phyloP scores from a whole-genome alignment of 2,888 invertebrate genomes.

The Drosophila prolongata region DNA sequence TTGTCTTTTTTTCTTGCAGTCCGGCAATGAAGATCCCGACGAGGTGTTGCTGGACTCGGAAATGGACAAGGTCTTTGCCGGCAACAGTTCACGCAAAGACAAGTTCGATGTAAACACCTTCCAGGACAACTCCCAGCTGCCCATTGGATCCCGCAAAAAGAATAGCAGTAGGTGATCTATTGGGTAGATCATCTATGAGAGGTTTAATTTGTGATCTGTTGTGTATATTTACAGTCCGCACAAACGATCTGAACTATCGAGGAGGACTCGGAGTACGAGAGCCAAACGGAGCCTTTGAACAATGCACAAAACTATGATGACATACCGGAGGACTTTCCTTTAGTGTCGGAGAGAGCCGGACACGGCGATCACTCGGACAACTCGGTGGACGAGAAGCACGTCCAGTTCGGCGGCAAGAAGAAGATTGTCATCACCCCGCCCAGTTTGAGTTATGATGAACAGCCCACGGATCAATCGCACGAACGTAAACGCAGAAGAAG shows the following conservation, averaged over 20 bases:
- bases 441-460: constrained; percentile 81
- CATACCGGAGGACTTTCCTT: constrained; percentile 84
- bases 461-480: constrained; percentile 83
- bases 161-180: constrained; percentile 67
- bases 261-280: constrained; percentile 83
- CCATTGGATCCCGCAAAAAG: constrained; percentile 81
- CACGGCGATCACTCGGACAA: constrained; percentile 84
- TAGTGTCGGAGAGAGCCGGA: constrained; percentile 84
- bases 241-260: constrained; percentile 83
- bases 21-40: constrained; percentile 87
- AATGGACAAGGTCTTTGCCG: constrained; percentile 94
- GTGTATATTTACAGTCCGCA: constrained; percentile 73
- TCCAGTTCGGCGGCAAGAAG: constrained; percentile 85
- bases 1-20: constrained; percentile 61
- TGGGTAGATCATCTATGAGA: background rate
- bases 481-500: constrained; percentile 85
- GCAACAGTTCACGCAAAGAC: constrained; percentile 86
- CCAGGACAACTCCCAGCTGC: constrained; percentile 81
- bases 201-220: background rate
- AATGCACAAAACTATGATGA: constrained; percentile 83
- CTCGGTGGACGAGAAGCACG: constrained; percentile 85
- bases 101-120: constrained; percentile 87
- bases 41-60: constrained; percentile 93
- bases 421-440: constrained; percentile 83
- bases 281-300: constrained; percentile 80